Percentiles rank a stretch among this genome's conserved stretches.
Evolutionary conservation across 2,113 vertebrate species (phyloP).

Genomic region (Irena cyanogastra): DNA sequence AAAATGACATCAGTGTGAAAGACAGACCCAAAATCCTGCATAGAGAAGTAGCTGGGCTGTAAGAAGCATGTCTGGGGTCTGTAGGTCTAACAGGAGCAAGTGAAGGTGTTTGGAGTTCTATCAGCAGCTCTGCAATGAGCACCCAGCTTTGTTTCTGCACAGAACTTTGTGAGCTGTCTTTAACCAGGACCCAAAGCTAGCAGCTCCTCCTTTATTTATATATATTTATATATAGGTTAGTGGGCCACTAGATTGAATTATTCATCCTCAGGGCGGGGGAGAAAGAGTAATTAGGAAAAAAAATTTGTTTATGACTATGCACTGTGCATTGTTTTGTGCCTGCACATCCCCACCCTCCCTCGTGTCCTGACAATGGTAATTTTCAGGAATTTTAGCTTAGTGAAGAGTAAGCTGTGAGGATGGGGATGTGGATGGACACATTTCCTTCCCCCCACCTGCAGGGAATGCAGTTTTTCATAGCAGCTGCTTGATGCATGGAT

Average conservation of each 20-base stretch:
- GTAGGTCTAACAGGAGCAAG: neutral
- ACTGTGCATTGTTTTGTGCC: neutral
- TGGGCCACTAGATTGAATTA: neutral
- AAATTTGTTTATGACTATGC: neutral
- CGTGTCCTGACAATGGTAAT: neutral
- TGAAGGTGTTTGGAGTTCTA: neutral
- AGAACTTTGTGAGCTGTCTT: neutral
- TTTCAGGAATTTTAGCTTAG: neutral
- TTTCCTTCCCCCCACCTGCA: neutral
- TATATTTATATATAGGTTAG: neutral
- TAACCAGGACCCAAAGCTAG: neutral
- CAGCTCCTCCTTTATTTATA: neutral
- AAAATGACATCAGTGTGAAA: rapidly evolving
- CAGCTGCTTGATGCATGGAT: neutral
- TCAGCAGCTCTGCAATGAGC: neutral
- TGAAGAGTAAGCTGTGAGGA: neutral
- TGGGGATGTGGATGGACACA: neutral
- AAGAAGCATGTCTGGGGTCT: neutral
- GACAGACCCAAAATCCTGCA: neutral
- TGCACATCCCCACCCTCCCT: neutral
- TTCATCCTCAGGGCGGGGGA: neutral
- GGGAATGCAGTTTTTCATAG: neutral
- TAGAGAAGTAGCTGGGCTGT: neutral
- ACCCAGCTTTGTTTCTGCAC: neutral
- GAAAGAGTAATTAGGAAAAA: neutral